phyloP scores from a whole-genome alignment of 2,888 invertebrate species.

The Megaustenia siamemsis region DNA sequence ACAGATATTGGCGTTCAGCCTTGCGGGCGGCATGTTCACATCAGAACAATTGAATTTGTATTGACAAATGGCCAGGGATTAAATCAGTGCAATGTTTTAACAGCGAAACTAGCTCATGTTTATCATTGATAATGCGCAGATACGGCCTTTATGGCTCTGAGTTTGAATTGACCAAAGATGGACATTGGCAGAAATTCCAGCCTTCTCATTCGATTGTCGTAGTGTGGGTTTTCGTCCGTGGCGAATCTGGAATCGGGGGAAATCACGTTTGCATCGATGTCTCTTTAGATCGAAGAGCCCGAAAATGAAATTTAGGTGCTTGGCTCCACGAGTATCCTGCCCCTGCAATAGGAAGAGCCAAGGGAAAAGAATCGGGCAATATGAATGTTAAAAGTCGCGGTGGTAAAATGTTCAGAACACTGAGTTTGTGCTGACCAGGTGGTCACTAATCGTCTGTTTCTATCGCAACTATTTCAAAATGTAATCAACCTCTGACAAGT shows the following conservation, averaged over 20 bases:
- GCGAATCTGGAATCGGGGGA: not conserved
- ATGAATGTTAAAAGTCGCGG: no score
- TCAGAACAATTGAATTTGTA: conserved; percentile 20
- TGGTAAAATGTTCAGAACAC: no score
- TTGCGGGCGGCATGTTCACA: not conserved
- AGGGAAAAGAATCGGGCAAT: no score
- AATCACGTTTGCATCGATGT: conserved; percentile 43
- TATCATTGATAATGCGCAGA: not conserved
- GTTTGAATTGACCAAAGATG: not conserved
- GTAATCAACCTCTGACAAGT: no score
- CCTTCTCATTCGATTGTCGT: conserved; percentile 1
- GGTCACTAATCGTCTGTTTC: no score
- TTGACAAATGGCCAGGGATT: not conserved
- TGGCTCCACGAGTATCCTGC: not conserved
- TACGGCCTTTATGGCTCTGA: not conserved
- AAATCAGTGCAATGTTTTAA: not conserved
- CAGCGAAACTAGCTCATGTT: conserved; percentile 11
- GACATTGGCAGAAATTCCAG: not conserved
- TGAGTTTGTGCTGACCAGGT: no score
- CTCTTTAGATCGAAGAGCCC: not conserved
- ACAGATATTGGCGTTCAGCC: not conserved
- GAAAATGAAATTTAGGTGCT: conserved; percentile 12
- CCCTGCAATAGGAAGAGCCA: no score
- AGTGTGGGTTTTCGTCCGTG: not conserved
- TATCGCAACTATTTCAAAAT: no score